A percentile compares a stretch with the other conserved stretches of the same genome.
These are phyloP conservation scores for Mellivora capensis DNA, from an alignment of 2,113 vertebrate species.

Conservation along the genomic window DNA sequence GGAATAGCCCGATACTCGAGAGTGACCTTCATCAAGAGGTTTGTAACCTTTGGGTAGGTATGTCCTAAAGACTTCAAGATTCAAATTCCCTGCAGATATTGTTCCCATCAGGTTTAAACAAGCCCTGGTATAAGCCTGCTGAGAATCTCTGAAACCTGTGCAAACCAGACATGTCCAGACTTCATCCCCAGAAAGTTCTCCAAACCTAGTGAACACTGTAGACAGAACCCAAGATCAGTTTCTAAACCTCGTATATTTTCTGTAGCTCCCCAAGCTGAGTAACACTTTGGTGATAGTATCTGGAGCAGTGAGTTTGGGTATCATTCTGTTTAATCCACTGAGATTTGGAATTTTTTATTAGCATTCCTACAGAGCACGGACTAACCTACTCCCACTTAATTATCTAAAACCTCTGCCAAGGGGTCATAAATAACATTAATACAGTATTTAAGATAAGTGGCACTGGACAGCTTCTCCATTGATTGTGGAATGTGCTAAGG, in stretches of 20 bases:
- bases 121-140: not conserved
- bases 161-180: not conserved
- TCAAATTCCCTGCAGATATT: conserved; percentile 94
- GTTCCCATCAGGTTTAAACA: conserved; percentile 86
- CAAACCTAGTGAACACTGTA: not conserved
- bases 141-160: not conserved
- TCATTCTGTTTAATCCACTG: conserved; percentile 2
- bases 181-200: not conserved
- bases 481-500: not conserved
- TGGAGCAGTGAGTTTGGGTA: not conserved
- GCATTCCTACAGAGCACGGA: not conserved
- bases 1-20: conserved; percentile 93
- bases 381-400: not conserved
- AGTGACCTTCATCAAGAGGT: conserved; percentile 93
- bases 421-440: conserved; percentile 62
- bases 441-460: conserved; percentile 50
- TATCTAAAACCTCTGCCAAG: conserved; percentile 9
- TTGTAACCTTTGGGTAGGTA: conserved; percentile 93
- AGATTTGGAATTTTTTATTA: conserved; percentile 41
- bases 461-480: conserved; percentile 3
- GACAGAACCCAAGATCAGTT: not conserved
- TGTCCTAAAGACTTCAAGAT: conserved; percentile 93
- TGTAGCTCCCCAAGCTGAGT: not conserved
- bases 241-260: not conserved
- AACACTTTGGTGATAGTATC: not conserved